These are phyloP conservation scores for Atethmia centrago DNA, from an alignment of 2,888 invertebrate genomes.

Conservation along the genomic window DNA sequence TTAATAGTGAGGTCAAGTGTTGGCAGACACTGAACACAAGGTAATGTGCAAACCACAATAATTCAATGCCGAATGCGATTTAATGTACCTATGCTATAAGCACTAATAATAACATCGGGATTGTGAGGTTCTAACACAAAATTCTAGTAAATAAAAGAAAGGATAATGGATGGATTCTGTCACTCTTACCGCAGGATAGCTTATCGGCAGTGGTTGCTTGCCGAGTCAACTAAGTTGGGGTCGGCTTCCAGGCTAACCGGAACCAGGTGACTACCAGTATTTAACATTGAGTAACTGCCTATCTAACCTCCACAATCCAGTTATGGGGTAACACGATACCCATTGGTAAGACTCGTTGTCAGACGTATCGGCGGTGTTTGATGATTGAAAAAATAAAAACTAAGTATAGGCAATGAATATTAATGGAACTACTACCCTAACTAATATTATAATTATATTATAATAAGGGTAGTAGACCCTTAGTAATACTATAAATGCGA, in stretches of 20 bases:
- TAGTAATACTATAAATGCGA: too few species aligned
- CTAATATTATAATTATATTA: too few species aligned
- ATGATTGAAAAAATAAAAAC: not conserved
- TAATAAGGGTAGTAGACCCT: too few species aligned
- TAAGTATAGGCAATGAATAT: not conserved
- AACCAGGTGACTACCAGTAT: not conserved
- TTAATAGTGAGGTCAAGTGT: conserved; percentile 36
- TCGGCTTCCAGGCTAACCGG: not conserved
- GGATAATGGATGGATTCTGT: not conserved
- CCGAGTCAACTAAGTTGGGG: not conserved
- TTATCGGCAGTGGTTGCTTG: not conserved
- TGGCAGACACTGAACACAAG: conserved; percentile 16
- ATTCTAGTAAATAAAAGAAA: not conserved
- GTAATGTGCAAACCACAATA: conserved; percentile 43
- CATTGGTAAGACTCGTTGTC: not conserved
- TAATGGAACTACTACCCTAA: not conserved
- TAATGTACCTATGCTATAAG: conserved; percentile 8
- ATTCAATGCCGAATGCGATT: conserved; percentile 48
- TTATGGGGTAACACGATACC: too few species aligned
- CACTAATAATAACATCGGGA: conserved; percentile 9
- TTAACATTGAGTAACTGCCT: not conserved
- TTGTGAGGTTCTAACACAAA: not conserved
- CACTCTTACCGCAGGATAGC: not conserved
- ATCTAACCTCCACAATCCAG: not conserved
- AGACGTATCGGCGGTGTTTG: not conserved